Base-by-base conservation (phyloP, 2,113 vertebrate species). In the Pitta sordida region DNA sequence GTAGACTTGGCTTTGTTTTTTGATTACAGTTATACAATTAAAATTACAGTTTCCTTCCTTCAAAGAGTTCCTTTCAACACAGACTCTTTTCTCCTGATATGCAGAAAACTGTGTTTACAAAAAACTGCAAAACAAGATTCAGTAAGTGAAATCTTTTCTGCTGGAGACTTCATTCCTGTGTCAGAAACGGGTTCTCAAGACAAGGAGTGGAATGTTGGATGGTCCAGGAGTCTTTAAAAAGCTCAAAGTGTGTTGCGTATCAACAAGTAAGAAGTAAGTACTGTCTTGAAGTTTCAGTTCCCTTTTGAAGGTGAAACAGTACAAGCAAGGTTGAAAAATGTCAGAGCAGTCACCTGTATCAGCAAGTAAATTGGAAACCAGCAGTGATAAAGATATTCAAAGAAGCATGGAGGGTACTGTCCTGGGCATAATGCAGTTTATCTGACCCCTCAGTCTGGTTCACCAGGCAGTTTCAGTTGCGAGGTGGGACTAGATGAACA, bases 231-330 rank as follows among this genome's bases (percentile, higher is more conserved):
- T 37, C 73, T 84, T 53, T 37, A 91, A 43, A 82, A 94, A 82
- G 32, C 39, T 71, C 30, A 80, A 88, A 83, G 44, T 91, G 77
- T 82, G 60, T 74, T 74, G 51, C 79, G 86, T 77, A 71, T 85
- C 78, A 95, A 53, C 30, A 91, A 88, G 71, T 73, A 34, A 92
- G 92, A 96, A 94, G 18, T 46, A 83, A 90, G 55, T 12, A 55
- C 91, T 88, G 67, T 84, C 93, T 90, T 94, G 84, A 95, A 75
- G 93, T 96, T 96, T 96, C 89, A 4, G 90, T 96, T 96, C 96
- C 63, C 52, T 90, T 95, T 92, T 95, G 87, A 94, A 94, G 88
- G 79, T 91, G 74, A 79, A 94, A 82, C 70, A 41, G 67, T 74
- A 59, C 56, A 91, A 27, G 59, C 46, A 81, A 83, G 79, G 68